Evolutionary conservation across 64 coral and sea anemone genomes (phyloP).

Genomic region (Trachythela sp.): DNA sequence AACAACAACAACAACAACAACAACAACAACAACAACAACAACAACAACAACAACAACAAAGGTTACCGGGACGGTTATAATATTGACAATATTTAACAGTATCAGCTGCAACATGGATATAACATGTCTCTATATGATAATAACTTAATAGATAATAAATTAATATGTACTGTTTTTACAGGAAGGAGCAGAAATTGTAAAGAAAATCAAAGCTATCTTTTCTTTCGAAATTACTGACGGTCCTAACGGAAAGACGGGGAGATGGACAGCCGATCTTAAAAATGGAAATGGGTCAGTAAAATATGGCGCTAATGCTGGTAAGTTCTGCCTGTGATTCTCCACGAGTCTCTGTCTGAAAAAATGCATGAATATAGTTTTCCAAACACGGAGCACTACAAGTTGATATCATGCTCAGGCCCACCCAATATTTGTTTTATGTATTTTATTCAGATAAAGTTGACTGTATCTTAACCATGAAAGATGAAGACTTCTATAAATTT

Average conservation of each 20-base stretch:
- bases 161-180: neutral
- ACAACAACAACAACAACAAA: too few relatives aligned
- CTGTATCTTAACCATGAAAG: constrained; percentile 69
- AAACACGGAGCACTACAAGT: too few relatives aligned
- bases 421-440: neutral
- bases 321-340: neutral
- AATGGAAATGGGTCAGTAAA: constrained; percentile 78
- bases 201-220: constrained; percentile 84
- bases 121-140: too few relatives aligned
- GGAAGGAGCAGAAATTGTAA: constrained; percentile 71
- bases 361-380: too few relatives aligned
- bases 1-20: too few relatives aligned
- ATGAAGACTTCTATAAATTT: constrained; percentile 76
- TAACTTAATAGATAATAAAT: too few relatives aligned
- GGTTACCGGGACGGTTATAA: too few relatives aligned
- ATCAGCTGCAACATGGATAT: too few relatives aligned
- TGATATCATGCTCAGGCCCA: too few relatives aligned
- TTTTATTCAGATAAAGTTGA: constrained; percentile 87
- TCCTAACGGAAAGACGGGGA: constrained; percentile 35
- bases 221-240: constrained; percentile 64
- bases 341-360: too few relatives aligned
- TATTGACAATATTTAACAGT: too few relatives aligned
- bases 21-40: too few relatives aligned
- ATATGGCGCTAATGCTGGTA: constrained; percentile 36
- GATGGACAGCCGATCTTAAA: constrained; percentile 86